Percentiles rank a stretch among this genome's conserved stretches.
phyloP scores from a whole-genome alignment of 1,140 invertebrate species.

The Euglossa dilemma region DNA sequence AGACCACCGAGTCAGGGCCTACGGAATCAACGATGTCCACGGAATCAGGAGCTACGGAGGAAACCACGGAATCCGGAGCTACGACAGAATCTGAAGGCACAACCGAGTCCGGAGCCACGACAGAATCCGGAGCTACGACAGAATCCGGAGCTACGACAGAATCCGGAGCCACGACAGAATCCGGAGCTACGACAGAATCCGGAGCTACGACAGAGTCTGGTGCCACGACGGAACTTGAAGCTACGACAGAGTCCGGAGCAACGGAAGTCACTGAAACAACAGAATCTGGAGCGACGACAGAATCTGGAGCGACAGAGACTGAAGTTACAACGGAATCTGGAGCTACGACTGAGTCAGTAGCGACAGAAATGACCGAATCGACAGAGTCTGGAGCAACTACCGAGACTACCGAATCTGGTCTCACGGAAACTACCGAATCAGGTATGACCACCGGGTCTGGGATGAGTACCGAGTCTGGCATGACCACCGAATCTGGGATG shows the following conservation, averaged over 20 bases:
- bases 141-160: background rate
- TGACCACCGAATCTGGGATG: slow-evolving; percentile 54
- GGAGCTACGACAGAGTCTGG: background rate
- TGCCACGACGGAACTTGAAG: background rate
- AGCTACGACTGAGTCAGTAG: slow-evolving; percentile 42
- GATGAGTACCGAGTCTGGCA: slow-evolving; percentile 58
- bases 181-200: background rate
- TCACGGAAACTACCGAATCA: slow-evolving; percentile 60
- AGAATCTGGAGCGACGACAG: slow-evolving; percentile 13
- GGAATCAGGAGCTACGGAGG: background rate
- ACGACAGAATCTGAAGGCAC: slow-evolving; percentile 15
- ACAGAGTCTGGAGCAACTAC: slow-evolving; percentile 59
- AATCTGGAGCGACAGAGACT: slow-evolving; percentile 44
- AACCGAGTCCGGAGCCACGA: slow-evolving; percentile 26
- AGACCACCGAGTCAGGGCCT: background rate
- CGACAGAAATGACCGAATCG: slow-evolving; percentile 65
- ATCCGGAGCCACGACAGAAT: background rate
- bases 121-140: background rate
- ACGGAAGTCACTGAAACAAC: slow-evolving; percentile 53
- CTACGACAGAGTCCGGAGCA: slow-evolving; percentile 31
- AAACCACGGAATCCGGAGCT: background rate
- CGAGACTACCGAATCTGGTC: slow-evolving; percentile 55
- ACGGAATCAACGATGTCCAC: background rate
- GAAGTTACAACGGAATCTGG: slow-evolving; percentile 59
- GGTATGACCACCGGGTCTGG: slow-evolving; percentile 58